Conservation (phyloP, 2,797 vertebrate species). For the Scomberomorus guttatus region DNA sequence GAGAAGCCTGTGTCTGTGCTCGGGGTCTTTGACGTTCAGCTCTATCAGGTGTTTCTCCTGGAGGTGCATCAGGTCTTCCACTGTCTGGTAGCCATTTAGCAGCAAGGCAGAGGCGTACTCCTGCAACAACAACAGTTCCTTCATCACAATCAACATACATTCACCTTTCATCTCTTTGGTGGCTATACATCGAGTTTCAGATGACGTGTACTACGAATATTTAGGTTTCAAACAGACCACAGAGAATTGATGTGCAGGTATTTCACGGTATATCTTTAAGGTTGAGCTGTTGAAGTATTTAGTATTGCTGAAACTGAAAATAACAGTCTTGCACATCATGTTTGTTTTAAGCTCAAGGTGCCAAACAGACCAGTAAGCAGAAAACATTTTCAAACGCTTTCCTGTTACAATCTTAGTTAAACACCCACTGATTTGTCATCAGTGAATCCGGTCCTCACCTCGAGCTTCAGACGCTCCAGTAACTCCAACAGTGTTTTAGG, state of each 20-base stretch:
- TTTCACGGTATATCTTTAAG: not conserved
- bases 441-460: slow-evolving; percentile 84
- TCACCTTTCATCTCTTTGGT: not conserved
- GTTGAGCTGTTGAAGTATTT: not conserved
- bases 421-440: too few species aligned
- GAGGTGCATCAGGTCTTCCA: slow-evolving; percentile 94
- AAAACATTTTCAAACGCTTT: not conserved
- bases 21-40: slow-evolving; percentile 92
- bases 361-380: not conserved
- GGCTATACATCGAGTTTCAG: not conserved
- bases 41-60: slow-evolving; percentile 96
- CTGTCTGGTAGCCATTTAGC: slow-evolving; percentile 94
- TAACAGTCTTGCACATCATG: too few species aligned
- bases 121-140: slow-evolving; percentile 73
- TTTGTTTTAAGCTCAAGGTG: not conserved
- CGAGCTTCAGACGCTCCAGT: slow-evolving; percentile 90
- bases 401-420: not conserved
- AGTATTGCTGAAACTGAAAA: not conserved
- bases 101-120: slow-evolving; percentile 93
- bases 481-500: slow-evolving; percentile 92
- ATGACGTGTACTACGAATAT: not conserved
- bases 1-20: slow-evolving; percentile 90
- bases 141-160: not conserved
- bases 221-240: not conserved
- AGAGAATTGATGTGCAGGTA: not conserved